These are phyloP conservation scores for Florisuga fusca DNA, from an alignment of 2,797 vertebrate species.

Conservation along the genomic window DNA sequence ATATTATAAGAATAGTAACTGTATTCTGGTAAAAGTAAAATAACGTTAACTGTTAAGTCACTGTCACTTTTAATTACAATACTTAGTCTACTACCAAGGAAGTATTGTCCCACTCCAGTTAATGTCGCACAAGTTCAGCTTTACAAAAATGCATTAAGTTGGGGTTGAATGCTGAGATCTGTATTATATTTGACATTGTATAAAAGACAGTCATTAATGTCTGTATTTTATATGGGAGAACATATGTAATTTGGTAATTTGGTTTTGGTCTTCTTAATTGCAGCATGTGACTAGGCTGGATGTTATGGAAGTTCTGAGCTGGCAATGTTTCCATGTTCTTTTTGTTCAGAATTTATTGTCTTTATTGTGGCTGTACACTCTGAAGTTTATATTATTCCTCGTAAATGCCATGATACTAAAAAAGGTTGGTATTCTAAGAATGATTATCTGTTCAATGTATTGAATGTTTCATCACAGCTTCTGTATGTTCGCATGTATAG, in stretches of 20 bases:
- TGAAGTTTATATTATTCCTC: neutral
- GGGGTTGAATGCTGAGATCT: neutral
- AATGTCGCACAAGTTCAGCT: neutral
- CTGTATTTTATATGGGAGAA: neutral
- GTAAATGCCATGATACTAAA: neutral
- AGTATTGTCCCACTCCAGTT: neutral
- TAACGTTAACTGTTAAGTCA: neutral
- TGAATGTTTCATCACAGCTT: neutral
- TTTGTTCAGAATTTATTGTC: neutral
- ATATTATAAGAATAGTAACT: neutral
- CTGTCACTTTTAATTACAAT: neutral
- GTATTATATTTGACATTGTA: neutral
- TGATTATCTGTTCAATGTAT: neutral
- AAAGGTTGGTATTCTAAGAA: neutral
- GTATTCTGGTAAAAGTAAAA: neutral
- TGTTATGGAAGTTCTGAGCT: neutral
- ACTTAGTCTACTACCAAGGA: neutral
- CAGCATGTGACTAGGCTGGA: neutral
- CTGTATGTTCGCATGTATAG: rapidly evolving
- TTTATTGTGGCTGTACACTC: neutral
- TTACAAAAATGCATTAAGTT: neutral
- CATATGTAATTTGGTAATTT: neutral
- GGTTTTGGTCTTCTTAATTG: neutral
- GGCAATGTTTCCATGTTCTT: neutral
- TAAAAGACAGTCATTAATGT: neutral